Base-by-base conservation (phyloP, 2,888 invertebrate genomes). In the Conistra vaccinii region DNA sequence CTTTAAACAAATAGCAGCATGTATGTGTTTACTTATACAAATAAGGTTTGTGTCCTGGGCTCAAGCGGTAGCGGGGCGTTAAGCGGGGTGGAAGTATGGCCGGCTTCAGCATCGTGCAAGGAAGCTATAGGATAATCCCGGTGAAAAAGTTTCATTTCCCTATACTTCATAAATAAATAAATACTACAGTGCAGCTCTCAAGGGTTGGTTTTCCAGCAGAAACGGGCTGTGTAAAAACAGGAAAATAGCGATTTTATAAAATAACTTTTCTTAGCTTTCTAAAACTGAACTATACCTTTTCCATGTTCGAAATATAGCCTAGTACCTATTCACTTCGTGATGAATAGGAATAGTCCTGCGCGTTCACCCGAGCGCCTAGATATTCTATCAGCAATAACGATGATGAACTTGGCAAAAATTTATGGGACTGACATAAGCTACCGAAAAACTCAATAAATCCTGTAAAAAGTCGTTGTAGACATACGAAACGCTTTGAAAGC, bases 1-100 rank as follows among this genome's bases (percentile, higher is more conserved):
- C 73, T 68, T 45, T 9, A 26, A 68, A 60, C 51, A 73, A 81
- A 81, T 63, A 73, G 0, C 23, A 61, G n/a, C 9, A 14, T 32
- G 14, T 63, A 14, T 32, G 14, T 63, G n/a, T 67, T 57, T 66
- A 32, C n/a, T 7, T 62, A 32, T 35, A n/a, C 39, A 7, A 60
- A 23, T 65, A 55, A 60, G 42, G 20, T n/a, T n/a, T 69, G 29
- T 23, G 48, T 32, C 3, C 6, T n/a, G 6, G 6, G 23, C 0
- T 32, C 5, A 32, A 53, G 42, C 20, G 39, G 32, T 29, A 70
- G 71, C 70, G 70, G n/a, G 35, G 45, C 7, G 4, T 10, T 14
- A 10, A 26, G 62, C 5, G n/a, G 39, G 17, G 10, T n/a, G n/a
- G 9, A 7, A 35, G 17, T 61, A 39, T 61, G n/a, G 4, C 7